Percentiles rank a stretch among this genome's conserved stretches.
phyloP scores from a whole-genome alignment of 2,888 invertebrate genomes.

The Lasioglossum oenotherae region DNA sequence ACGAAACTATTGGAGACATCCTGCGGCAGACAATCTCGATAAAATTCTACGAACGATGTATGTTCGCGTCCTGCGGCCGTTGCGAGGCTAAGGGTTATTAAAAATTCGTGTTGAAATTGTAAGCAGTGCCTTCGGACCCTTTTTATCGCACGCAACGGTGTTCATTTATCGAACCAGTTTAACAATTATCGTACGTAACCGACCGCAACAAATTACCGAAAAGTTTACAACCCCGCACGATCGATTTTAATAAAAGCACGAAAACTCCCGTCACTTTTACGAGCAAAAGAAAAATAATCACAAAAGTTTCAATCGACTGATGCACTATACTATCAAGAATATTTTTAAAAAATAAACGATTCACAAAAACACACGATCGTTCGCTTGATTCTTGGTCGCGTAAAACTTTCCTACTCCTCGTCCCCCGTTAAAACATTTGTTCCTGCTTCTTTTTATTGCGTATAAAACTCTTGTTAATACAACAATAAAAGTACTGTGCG shows the following conservation, averaged over 20 bases:
- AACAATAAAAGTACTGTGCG: slow-evolving; percentile 39
- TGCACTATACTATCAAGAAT: slow-evolving; percentile 52
- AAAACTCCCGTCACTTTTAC: slow-evolving; percentile 35
- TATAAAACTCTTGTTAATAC: slow-evolving; percentile 45
- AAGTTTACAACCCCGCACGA: slow-evolving; percentile 38
- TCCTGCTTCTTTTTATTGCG: slow-evolving; percentile 3
- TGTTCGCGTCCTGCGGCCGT: not conserved
- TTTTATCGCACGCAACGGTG: slow-evolving; percentile 29
- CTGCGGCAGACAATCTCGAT: not conserved
- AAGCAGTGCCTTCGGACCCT: slow-evolving; percentile 29
- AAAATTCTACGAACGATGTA: not conserved
- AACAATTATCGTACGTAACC: slow-evolving; percentile 23
- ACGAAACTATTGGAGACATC: not conserved
- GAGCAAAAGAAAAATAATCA: slow-evolving; percentile 37
- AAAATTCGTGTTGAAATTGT: slow-evolving; percentile 13
- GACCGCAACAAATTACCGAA: slow-evolving; percentile 23
- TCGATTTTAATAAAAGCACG: slow-evolving; percentile 50
- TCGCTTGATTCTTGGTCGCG: not conserved
- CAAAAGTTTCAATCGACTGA: slow-evolving; percentile 49
- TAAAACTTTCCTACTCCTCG: not conserved
- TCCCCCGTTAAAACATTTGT: slow-evolving; percentile 41
- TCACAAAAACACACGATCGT: slow-evolving; percentile 12
- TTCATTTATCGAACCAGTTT: slow-evolving; percentile 24
- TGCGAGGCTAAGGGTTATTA: not conserved
- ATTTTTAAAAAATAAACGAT: slow-evolving; percentile 50